Conservation (phyloP, 2,888 invertebrate species). For the Creontiades dilutus region DNA sequence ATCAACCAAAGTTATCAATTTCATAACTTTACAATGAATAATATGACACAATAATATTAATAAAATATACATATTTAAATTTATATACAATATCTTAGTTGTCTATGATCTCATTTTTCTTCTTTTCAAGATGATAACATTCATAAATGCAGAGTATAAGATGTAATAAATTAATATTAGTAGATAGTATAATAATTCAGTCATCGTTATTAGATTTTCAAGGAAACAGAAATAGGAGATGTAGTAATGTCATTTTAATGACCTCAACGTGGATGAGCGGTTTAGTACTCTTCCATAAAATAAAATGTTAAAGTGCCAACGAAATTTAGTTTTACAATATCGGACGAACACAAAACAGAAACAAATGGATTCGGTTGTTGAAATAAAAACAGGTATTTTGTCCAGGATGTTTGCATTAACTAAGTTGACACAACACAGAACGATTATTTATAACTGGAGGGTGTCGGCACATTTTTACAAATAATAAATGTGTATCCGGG, state of each 20-base stretch:
- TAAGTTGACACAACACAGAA: no score
- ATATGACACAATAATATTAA: constrained; percentile 66
- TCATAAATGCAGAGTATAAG: constrained; percentile 66
- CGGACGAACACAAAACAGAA: no score
- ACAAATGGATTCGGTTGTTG: no score
- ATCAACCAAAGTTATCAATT: constrained; percentile 25
- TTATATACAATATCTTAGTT: constrained; percentile 65
- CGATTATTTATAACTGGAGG: background rate
- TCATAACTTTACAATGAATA: constrained; percentile 39
- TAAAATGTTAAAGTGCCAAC: background rate
- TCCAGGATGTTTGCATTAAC: no score
- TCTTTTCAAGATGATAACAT: constrained; percentile 63
- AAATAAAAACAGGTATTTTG: no score
- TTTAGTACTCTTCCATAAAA: background rate
- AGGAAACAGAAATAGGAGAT: background rate
- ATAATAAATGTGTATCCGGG: background rate
- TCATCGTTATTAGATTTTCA: constrained; percentile 41
- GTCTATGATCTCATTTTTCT: constrained; percentile 44
- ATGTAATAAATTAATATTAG: constrained; percentile 61
- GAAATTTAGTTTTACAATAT: background rate
- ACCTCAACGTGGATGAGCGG: background rate
- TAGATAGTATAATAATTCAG: constrained; percentile 51
- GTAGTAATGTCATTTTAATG: constrained; percentile 39
- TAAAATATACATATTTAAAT: constrained; percentile 71
- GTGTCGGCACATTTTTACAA: background rate